These are phyloP conservation scores for Selenia dentaria DNA, from an alignment of 2,888 invertebrate species.

Conservation along the genomic window DNA sequence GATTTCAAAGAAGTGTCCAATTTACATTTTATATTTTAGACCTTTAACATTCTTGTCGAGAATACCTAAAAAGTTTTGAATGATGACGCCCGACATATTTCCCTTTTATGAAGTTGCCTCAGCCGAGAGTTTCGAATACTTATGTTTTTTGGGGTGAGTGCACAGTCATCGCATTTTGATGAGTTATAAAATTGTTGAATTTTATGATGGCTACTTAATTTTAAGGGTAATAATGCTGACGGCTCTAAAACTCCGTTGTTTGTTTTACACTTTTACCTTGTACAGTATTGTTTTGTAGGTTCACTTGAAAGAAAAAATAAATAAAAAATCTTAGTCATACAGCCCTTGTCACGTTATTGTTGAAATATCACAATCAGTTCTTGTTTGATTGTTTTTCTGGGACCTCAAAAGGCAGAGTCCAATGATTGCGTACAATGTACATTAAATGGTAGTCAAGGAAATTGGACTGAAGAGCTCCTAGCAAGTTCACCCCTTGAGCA, in stretches of 20 bases:
- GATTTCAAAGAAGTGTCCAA: constrained; percentile 8
- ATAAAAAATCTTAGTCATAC: too few species aligned
- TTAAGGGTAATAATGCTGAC: constrained; percentile 8
- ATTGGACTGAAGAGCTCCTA: too few species aligned
- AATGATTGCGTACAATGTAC: too few species aligned
- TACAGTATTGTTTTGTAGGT: too few species aligned
- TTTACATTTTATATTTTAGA: constrained; percentile 24
- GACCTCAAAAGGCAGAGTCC: too few species aligned
- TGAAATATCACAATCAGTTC: too few species aligned
- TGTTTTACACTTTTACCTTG: neutral
- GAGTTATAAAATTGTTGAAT: constrained; percentile 37
- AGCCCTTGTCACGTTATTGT: too few species aligned
- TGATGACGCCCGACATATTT: constrained; percentile 60
- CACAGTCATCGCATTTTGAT: constrained; percentile 47
- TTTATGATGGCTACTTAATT: constrained; percentile 20
- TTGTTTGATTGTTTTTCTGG: too few species aligned
- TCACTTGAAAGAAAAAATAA: too few species aligned
- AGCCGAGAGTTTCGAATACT: constrained; percentile 41
- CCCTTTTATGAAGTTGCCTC: constrained; percentile 50
- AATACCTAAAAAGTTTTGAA: constrained; percentile 55
- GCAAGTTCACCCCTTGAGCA: too few species aligned
- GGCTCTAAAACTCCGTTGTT: neutral
- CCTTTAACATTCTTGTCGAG: constrained; percentile 36
- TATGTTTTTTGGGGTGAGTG: constrained; percentile 33
- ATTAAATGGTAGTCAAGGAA: too few species aligned